Evolutionary conservation across 2,113 vertebrate species (phyloP).

Genomic region (Pyxicephalus adspersus): DNA sequence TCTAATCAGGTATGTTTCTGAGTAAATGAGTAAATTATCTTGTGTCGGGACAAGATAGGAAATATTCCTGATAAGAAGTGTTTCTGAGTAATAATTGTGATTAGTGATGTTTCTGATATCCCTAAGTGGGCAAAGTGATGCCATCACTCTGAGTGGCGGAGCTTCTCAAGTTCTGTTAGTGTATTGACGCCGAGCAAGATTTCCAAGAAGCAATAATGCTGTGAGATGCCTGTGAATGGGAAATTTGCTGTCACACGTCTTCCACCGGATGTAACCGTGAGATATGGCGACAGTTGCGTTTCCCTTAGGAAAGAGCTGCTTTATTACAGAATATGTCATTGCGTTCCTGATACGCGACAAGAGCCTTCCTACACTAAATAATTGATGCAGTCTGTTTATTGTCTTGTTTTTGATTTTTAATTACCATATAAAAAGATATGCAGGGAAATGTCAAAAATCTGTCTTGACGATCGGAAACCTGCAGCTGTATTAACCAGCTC

Average conservation of each 20-base stretch:
- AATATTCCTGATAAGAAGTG: not conserved
- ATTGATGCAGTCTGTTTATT: conserved; percentile 48
- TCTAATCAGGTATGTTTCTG: too few relatives aligned
- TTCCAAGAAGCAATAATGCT: too few relatives aligned
- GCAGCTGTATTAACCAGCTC: conserved; percentile 21
- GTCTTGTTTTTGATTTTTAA: conserved; percentile 53
- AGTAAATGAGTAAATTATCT: not conserved
- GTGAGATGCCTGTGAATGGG: conserved; percentile 2
- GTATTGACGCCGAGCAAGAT: too few relatives aligned
- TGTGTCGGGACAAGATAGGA: too few relatives aligned
- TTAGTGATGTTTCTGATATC: not conserved
- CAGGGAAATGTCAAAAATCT: conserved; percentile 36
- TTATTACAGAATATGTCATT: conserved; percentile 45
- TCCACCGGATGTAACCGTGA: not conserved
- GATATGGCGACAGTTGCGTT: conserved; percentile 9
- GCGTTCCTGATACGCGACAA: conserved; percentile 1
- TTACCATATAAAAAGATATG: conserved; percentile 39
- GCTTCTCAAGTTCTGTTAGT: too few relatives aligned
- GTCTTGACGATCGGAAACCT: not conserved
- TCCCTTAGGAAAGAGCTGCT: conserved; percentile 31
- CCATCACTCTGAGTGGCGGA: too few relatives aligned
- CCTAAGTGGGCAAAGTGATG: too few relatives aligned
- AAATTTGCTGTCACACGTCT: not conserved
- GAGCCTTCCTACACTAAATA: conserved; percentile 29
- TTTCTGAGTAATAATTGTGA: not conserved